These are phyloP conservation scores for Diplogasteroides magnus DNA, from an alignment of 1,140 invertebrate genomes.

Conservation along the genomic window DNA sequence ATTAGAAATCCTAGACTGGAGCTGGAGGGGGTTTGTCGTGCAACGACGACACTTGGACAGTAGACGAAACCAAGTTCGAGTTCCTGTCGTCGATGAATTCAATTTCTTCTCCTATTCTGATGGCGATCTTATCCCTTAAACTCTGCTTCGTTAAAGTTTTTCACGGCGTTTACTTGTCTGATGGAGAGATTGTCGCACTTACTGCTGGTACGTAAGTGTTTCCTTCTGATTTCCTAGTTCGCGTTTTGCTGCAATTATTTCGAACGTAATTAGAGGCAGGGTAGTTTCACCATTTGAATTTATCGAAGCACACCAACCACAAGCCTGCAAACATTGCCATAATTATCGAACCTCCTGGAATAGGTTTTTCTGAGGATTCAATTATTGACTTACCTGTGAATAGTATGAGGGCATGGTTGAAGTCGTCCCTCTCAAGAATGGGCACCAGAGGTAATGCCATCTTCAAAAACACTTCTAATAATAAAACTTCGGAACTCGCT, in stretches of 20 bases:
- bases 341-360: too few species aligned
- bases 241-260: not conserved
- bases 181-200: not conserved
- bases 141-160: not conserved
- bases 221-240: not conserved
- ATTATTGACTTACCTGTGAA: not conserved
- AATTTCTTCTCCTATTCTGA: constrained; percentile 20
- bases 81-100: constrained; percentile 39
- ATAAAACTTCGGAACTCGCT: not conserved
- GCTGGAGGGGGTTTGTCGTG: constrained; percentile 30
- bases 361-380: too few species aligned
- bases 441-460: not conserved
- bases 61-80: constrained; percentile 38
- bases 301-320: not conserved
- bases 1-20: not conserved
- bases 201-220: not conserved
- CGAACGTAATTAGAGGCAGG: too few species aligned
- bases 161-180: not conserved
- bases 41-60: constrained; percentile 36
- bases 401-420: not conserved
- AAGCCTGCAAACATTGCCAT: not conserved
- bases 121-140: not conserved
- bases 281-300: not conserved
- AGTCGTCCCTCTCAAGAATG: not conserved
- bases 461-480: not conserved